phyloP scores from a whole-genome alignment of 2,113 vertebrate genomes.

The Craseonycteris thonglongyai region DNA sequence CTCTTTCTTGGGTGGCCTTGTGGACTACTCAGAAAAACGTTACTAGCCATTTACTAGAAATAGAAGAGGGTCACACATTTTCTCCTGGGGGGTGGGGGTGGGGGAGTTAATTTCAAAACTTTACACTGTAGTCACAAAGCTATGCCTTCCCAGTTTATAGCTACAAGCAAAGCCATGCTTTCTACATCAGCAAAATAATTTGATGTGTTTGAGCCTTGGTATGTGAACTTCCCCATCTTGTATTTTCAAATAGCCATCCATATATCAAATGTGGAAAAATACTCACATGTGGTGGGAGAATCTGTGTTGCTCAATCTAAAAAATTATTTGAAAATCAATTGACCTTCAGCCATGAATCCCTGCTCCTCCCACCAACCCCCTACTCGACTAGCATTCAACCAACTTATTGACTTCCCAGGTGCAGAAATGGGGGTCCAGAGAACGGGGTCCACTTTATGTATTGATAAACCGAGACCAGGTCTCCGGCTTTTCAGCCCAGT shows the following conservation, averaged over 20 bases:
- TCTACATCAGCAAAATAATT: background rate
- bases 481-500: background rate
- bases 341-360: constrained; percentile 48
- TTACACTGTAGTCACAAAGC: constrained; percentile 18
- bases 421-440: background rate
- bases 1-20: background rate
- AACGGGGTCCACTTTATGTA: background rate
- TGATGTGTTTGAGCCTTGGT: background rate
- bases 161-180: constrained; percentile 58
- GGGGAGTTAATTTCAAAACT: constrained; percentile 19
- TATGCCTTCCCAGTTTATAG: constrained; percentile 45
- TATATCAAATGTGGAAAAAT: constrained; percentile 60
- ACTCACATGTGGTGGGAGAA: constrained; percentile 66
- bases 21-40: background rate
- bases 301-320: constrained; percentile 70
- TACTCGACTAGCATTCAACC: background rate
- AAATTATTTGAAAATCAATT: constrained; percentile 70
- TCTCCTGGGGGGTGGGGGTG: constrained; percentile 38
- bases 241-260: constrained; percentile 34
- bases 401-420: background rate
- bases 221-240: constrained; percentile 13
- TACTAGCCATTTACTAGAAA: background rate
- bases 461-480: background rate
- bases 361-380: constrained; percentile 19
- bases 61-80: background rate